Evolutionary conservation across 2,888 invertebrate genomes (phyloP).

Genomic region (Druceiella hillmani): DNA sequence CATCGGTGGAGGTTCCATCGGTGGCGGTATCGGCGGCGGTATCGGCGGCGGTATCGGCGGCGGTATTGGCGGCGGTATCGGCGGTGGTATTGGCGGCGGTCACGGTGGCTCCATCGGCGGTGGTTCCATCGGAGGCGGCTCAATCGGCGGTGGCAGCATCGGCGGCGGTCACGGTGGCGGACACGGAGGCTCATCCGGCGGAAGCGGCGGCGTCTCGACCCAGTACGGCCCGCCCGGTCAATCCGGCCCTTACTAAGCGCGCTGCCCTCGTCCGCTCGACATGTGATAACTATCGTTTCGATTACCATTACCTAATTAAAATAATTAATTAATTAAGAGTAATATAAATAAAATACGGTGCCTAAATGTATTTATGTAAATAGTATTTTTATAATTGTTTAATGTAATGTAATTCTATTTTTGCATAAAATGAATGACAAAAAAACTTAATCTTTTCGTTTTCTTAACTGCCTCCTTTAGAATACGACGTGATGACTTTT

Average conservation of each 20-base stretch:
- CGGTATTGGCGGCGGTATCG: slow-evolving; percentile 25
- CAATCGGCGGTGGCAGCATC: slow-evolving; percentile 18
- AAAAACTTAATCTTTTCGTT: slow-evolving; percentile 9
- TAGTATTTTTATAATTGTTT: slow-evolving; percentile 53
- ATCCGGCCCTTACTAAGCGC: slow-evolving; percentile 61
- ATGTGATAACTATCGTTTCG: slow-evolving; percentile 51
- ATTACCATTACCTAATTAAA: slow-evolving; percentile 50
- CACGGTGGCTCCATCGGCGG: slow-evolving; percentile 24
- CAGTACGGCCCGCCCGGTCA: slow-evolving; percentile 62
- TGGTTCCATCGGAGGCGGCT: slow-evolving; percentile 18
- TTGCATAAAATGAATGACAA: slow-evolving; percentile 40
- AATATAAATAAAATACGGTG: slow-evolving; percentile 50
- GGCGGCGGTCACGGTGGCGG: slow-evolving; percentile 24
- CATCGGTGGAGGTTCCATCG: background rate
- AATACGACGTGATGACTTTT: too few species aligned
- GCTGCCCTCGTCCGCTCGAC: slow-evolving; percentile 28
- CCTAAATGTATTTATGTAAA: slow-evolving; percentile 56
- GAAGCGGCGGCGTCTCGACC: slow-evolving; percentile 42
- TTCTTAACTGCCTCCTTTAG: slow-evolving; percentile 24
- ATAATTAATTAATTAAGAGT: background rate
- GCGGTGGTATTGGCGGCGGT: slow-evolving; percentile 19
- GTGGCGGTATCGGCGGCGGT: slow-evolving; percentile 26
- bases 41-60: slow-evolving; percentile 27
- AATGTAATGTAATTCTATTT: slow-evolving; percentile 50
- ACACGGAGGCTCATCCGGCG: slow-evolving; percentile 28